Conservation (phyloP, 2,113 vertebrate species). For the Tychaedon coryphoeus region DNA sequence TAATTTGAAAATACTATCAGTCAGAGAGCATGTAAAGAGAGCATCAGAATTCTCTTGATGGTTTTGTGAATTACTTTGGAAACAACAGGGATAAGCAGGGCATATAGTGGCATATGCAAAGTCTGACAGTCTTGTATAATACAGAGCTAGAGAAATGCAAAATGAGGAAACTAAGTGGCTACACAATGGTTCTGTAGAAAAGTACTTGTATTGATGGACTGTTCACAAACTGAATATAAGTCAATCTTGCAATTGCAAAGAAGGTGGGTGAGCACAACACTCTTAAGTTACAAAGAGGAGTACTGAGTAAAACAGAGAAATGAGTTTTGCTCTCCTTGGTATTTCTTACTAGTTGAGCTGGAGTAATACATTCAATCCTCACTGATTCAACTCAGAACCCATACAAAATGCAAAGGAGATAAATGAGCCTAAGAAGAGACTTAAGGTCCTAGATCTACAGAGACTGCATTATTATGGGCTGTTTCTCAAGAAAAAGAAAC, state of each 20-base stretch:
- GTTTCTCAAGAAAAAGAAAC: neutral
- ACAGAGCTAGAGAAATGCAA: neutral
- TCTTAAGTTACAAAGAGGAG: neutral
- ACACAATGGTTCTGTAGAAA: neutral
- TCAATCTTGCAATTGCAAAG: neutral
- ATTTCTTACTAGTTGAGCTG: neutral
- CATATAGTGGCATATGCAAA: neutral
- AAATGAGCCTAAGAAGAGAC: neutral
- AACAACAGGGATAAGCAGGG: neutral
- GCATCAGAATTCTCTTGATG: neutral
- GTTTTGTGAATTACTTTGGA: neutral
- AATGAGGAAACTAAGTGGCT: neutral
- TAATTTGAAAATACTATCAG: neutral
- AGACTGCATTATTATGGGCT: neutral
- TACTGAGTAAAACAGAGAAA: neutral
- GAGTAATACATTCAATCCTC: neutral
- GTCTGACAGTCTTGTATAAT: neutral
- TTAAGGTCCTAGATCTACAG: neutral
- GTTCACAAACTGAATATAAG: neutral
- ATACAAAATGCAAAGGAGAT: neutral
- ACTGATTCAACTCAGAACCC: neutral
- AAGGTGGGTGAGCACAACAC: neutral
- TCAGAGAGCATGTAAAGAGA: neutral
- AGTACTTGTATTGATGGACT: neutral
- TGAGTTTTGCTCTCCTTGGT: neutral